These are phyloP conservation scores for Celastrina argiolus DNA, from an alignment of 2,888 invertebrate species.

Conservation along the genomic window DNA sequence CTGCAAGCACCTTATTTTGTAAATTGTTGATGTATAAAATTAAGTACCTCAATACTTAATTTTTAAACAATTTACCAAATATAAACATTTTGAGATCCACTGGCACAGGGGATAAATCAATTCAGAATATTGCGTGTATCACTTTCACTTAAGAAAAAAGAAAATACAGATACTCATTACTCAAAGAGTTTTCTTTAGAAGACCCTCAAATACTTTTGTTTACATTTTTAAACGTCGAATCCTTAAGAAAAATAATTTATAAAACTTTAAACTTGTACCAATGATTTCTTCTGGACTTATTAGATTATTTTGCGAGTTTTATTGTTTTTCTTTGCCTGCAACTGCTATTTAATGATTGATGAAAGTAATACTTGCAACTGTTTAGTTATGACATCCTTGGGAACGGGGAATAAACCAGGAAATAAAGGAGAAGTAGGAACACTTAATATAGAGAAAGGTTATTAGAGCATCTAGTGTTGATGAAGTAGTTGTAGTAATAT, in stretches of 20 bases:
- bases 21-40: no score
- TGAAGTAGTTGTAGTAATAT: no score
- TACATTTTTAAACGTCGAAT: constrained; percentile 19
- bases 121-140: constrained; percentile 43
- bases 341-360: not conserved
- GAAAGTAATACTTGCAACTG: not conserved
- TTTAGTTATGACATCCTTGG: not conserved
- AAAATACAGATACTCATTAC: constrained; percentile 32
- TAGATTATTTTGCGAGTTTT: not conserved
- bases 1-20: no score
- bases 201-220: constrained; percentile 19
- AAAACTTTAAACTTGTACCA: not conserved
- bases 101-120: constrained; percentile 14
- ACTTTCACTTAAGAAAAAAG: constrained; percentile 50
- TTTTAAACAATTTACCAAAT: no score
- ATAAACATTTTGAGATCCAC: constrained; percentile 23
- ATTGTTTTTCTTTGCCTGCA: not conserved
- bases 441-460: not conserved
- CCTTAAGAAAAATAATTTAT: not conserved
- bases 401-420: not conserved
- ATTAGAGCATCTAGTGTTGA: no score
- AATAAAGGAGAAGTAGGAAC: not conserved
- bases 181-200: constrained; percentile 9
- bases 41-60: no score
- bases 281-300: not conserved